A percentile compares a stretch with the other conserved stretches of the same genome.
Conservation (phyloP, 2,888 invertebrate genomes). For the Rotaria magnacalcarata region DNA sequence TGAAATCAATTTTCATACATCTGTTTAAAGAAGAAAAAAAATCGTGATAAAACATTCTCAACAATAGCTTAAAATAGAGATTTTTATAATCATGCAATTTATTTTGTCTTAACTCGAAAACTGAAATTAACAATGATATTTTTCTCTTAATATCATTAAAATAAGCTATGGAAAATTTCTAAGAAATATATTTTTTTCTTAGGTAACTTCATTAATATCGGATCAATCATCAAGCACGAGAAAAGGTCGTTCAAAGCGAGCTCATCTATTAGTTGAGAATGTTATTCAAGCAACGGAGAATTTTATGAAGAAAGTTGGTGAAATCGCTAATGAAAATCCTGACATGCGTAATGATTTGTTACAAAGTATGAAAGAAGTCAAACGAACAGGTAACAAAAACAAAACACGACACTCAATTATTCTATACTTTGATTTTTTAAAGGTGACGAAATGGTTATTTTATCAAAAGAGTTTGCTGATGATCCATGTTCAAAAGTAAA, state of each 20-base stretch:
- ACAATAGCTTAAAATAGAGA: no score
- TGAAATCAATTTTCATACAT: no score
- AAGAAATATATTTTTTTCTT: no score
- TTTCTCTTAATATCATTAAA: no score
- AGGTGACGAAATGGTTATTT: conserved; percentile 73
- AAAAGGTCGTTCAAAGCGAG: conserved; percentile 90
- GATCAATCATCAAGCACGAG: conserved; percentile 67
- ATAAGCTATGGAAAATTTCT: no score
- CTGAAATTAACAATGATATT: no score
- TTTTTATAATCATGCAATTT: no score
- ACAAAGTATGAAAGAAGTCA: conserved; percentile 87
- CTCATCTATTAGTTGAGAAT: conserved; percentile 88
- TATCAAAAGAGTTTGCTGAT: conserved; percentile 88
- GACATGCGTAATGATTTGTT: conserved; percentile 93
- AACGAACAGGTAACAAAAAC: conserved; percentile 65
- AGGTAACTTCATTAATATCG: conserved; percentile 29
- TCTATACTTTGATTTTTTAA: not conserved
- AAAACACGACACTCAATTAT: not conserved
- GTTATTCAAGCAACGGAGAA: conserved; percentile 67
- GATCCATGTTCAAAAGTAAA: conserved; percentile 91
- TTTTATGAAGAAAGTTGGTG: conserved; percentile 89
- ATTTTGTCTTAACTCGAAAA: no score
- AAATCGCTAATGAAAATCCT: conserved; percentile 90
- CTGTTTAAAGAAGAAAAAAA: no score
- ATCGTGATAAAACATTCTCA: no score